phyloP scores from a whole-genome alignment of 2,797 vertebrate species.

The Amphiprion clarkii region DNA sequence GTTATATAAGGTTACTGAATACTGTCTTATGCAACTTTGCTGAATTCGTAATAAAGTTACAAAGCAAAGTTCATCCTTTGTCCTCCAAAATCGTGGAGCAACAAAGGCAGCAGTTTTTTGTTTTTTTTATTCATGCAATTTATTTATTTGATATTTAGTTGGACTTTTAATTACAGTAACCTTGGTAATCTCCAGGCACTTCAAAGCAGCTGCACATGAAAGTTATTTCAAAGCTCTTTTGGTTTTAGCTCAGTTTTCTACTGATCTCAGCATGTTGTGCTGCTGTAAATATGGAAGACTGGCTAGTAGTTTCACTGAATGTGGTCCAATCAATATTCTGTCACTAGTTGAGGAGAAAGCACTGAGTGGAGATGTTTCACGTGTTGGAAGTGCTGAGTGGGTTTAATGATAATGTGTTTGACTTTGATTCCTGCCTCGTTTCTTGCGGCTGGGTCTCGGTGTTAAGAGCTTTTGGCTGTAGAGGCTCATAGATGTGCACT shows the following conservation, averaged over 20 bases:
- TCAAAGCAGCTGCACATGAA: constrained; percentile 61
- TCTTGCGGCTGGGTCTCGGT: constrained; percentile 28
- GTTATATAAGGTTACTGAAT: constrained; percentile 14
- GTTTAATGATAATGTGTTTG: constrained; percentile 29
- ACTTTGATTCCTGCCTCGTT: constrained; percentile 28
- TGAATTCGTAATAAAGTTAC: constrained; percentile 53
- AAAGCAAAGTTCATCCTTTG: constrained; percentile 18
- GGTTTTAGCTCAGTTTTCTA: constrained; percentile 10
- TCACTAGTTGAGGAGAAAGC: constrained; percentile 3
- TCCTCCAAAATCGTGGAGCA: constrained; percentile 32
- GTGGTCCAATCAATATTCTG: constrained; percentile 15
- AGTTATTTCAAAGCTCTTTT: constrained; percentile 27
- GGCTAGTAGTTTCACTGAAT: background rate
- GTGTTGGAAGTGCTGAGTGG: constrained; percentile 16
- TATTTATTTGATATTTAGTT: constrained; percentile 42
- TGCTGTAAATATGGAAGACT: constrained; percentile 13
- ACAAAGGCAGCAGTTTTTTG: constrained; percentile 24
- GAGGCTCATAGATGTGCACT: constrained; percentile 32
- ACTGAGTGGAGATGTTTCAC: background rate
- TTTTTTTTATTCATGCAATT: constrained; percentile 26
- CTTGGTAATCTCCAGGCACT: constrained; percentile 44
- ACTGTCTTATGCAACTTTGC: constrained; percentile 31
- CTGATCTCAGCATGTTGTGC: constrained; percentile 5
- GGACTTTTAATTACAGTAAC: constrained; percentile 48
- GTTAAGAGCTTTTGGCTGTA: constrained; percentile 62